Base-by-base conservation (phyloP, 2,797 vertebrate species). In the Anguilla marmorata region DNA sequence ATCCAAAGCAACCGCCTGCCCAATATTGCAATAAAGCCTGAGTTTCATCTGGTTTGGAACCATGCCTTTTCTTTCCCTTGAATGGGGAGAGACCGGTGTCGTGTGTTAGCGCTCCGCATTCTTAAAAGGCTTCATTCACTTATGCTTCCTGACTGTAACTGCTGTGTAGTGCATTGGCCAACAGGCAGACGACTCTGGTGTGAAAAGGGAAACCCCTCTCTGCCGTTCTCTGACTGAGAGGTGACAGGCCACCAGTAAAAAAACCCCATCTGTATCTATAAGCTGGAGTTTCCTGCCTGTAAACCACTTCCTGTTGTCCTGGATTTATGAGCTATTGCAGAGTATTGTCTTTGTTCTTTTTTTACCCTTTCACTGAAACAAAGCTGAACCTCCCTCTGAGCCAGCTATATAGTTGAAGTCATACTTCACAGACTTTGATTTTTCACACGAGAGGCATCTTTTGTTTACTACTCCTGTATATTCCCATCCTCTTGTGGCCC, bases 231-330 rank as follows among this genome's bases (percentile, higher is more conserved):
- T 87, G n/a, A 27, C 24, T 8, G 69, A 12, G 24, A 69, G 6
- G 37, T 14, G 37, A 16, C 82, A 12, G 24, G 74, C 7, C 30
- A 41, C 74, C n/a, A 16, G 74, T 41, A 16, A 52, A 16, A 72
- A 72, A 72, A 87, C 33, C 74, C 82, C 48, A 87, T 84, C 60
- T 72, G 54, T 52, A 45, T 45, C 9, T 37, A 79, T 79, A 58
- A 27, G 45, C 58, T 82, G 63, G 86, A 21, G 37, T 72, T 69
- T 48, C 80, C 45, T 37, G 69, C 87, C 45, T 66, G 30, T 27
- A 24, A 33, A 69, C 50, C 60, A 56, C 60, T 84, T 87, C 87
- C 80, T 87, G 21, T 87, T 16, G 0, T 45, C 60, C 80, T 50
- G n/a, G n/a, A 19, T 19, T 48, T 16, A 21, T 84, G 45, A 85